phyloP scores from a whole-genome alignment of 2,888 invertebrate genomes.

The Sisyra terminalis region DNA sequence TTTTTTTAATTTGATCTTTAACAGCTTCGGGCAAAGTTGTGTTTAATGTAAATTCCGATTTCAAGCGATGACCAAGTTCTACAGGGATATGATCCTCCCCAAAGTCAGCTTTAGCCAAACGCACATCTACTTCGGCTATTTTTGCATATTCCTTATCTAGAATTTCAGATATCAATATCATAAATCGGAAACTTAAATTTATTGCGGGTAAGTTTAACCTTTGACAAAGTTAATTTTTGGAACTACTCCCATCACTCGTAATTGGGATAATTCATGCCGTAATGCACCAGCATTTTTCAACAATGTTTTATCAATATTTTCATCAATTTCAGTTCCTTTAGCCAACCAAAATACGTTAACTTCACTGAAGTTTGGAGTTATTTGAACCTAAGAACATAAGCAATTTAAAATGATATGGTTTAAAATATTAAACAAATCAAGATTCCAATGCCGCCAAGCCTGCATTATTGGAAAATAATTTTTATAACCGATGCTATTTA shows the following conservation, averaged over 20 bases:
- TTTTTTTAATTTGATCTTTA: constrained; percentile 14
- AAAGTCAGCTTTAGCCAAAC: constrained; percentile 45
- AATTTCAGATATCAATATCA: constrained; percentile 9
- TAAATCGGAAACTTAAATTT: not conserved
- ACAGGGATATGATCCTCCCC: constrained; percentile 44
- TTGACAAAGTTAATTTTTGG: constrained; percentile 58
- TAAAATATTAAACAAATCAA: no score
- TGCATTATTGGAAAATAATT: no score
- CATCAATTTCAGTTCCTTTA: constrained; percentile 32
- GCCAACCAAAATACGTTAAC: constrained; percentile 60
- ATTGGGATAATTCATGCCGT: constrained; percentile 53
- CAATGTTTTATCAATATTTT: constrained; percentile 34
- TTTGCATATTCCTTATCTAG: constrained; percentile 39
- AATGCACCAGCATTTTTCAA: constrained; percentile 37
- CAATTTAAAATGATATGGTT: constrained; percentile 5
- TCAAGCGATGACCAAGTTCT: constrained; percentile 21
- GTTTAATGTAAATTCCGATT: constrained; percentile 26
- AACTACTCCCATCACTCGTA: constrained; percentile 57
- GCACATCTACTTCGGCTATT: constrained; percentile 38
- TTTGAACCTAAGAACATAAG: constrained; percentile 5
- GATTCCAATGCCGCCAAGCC: no score
- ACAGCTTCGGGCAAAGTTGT: constrained; percentile 30
- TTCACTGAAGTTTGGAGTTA: constrained; percentile 27
- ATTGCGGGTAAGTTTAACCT: no score
- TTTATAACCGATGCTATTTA: no score